Conservation (phyloP, 1,140 invertebrate species). For the Drosophila tani region DNA sequence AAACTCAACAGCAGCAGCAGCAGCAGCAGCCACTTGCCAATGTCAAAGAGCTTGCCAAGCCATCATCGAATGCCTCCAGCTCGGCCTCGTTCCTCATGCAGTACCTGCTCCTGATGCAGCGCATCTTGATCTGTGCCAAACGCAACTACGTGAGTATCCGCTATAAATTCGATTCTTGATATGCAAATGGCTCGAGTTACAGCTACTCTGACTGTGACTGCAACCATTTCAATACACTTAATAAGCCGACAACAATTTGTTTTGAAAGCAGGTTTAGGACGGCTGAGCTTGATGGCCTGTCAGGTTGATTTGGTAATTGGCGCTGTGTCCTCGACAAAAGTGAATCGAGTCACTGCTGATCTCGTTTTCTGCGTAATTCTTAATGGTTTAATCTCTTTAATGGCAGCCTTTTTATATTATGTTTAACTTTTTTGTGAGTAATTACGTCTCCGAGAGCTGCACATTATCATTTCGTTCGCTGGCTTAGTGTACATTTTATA, state of each 20-base stretch:
- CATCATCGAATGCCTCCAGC: constrained; percentile 22
- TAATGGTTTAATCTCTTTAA: constrained; percentile 43
- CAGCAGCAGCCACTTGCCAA: constrained; percentile 32
- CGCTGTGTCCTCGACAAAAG: constrained; percentile 34
- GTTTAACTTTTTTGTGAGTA: constrained; percentile 23
- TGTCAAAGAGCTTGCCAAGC: constrained; percentile 46
- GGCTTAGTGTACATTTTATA: constrained; percentile 19
- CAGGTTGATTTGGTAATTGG: constrained; percentile 59
- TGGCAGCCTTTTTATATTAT: constrained; percentile 21
- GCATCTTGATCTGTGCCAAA: constrained; percentile 87
- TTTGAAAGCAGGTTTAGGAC: constrained; percentile 45
- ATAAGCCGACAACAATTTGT: constrained; percentile 26
- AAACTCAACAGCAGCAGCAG: constrained; percentile 7
- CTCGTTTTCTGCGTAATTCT: constrained; percentile 44
- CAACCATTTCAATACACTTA: constrained; percentile 9
- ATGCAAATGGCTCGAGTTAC: neutral
- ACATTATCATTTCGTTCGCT: constrained; percentile 28
- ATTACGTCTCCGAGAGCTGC: constrained; percentile 23
- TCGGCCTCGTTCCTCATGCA: constrained; percentile 85
- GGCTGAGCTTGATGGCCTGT: constrained; percentile 47
- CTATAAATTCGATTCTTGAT: neutral
- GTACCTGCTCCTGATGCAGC: constrained; percentile 87
- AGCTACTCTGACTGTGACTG: constrained; percentile 2
- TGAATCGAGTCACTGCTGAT: constrained; percentile 29
- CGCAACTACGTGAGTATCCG: constrained; percentile 87